Evolutionary conservation across 2,113 vertebrate genomes (phyloP).

Genomic region (Psilopsiagon aurifrons): DNA sequence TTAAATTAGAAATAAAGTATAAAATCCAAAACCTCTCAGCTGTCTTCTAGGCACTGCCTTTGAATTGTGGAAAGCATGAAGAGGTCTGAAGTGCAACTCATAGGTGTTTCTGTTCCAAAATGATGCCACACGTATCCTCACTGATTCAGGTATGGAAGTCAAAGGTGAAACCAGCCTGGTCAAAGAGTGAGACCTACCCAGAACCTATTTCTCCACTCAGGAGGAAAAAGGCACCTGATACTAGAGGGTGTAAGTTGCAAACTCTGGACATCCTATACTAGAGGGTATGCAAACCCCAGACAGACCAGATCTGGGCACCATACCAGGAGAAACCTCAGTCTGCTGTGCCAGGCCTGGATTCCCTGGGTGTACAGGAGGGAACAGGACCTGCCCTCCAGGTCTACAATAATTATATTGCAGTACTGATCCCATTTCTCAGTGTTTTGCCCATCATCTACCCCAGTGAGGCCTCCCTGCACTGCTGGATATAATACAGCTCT

Average conservation of each 20-base stretch:
- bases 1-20: background rate
- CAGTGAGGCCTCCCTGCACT: background rate
- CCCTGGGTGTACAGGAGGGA: too few relatives aligned
- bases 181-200: background rate
- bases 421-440: background rate
- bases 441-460: background rate
- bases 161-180: background rate
- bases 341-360: background rate
- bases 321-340: background rate
- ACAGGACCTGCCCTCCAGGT: fast-evolving
- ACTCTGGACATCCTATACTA: background rate
- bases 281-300: background rate
- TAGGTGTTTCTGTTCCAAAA: background rate
- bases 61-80: background rate
- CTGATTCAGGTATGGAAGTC: background rate
- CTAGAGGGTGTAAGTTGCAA: background rate
- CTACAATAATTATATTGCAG: background rate
- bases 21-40: background rate
- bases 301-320: background rate
- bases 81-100: background rate
- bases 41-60: background rate
- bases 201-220: background rate
- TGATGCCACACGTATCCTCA: fast-evolving
- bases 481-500: background rate
- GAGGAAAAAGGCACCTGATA: background rate